Base-by-base conservation (phyloP, 2,888 invertebrate species). In the Mellilla xanthometata region DNA sequence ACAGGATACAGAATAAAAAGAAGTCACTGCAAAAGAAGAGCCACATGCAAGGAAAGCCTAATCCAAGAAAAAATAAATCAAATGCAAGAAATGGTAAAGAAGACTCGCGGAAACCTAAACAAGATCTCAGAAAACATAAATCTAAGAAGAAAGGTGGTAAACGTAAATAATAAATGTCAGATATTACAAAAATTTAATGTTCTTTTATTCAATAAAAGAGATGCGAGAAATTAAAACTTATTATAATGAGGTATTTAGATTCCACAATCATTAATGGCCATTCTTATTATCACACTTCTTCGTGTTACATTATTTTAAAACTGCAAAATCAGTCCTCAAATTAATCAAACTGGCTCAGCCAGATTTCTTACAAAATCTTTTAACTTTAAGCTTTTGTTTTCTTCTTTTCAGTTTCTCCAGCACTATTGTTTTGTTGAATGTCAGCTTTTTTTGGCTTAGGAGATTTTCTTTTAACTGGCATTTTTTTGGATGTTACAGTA, bases 1-100 rank as follows among this genome's bases (percentile, higher is more conserved):
- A 95, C 49, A 91, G 92, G 54, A 82, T 91, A 35, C 92, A 93
- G 56, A 95, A 95, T 68, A 93, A 91, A 60, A 95, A 94, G 73
- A 93, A 93, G 68, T 90, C 93, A 0, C 72, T 71, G 24, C 81
- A 82, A 49, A 87, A 83, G 63, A 84, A 84, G 59, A 68, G 70
- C 5, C 74, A 74, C 12, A 72, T 65, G 79, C 60, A 62, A 35
- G 38, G 48, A 44, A 52, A 60, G 52, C 44, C 56, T 39, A 72
- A 75, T 19, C 67, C 70, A 36, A 70, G 68, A 31, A 54, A 56
- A 44, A 42, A 28, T 12, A 60, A 60, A 22, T 80, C 49, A 78
- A 69, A 61, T 66, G 58, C 52, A 40, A 30, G 15, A 53, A 68
- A 53, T 40, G 31, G 46, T 26, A 54, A 82, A 32, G 15, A 10